Conservation (phyloP, 2,888 invertebrate species). For the Ptilodon capucinus region DNA sequence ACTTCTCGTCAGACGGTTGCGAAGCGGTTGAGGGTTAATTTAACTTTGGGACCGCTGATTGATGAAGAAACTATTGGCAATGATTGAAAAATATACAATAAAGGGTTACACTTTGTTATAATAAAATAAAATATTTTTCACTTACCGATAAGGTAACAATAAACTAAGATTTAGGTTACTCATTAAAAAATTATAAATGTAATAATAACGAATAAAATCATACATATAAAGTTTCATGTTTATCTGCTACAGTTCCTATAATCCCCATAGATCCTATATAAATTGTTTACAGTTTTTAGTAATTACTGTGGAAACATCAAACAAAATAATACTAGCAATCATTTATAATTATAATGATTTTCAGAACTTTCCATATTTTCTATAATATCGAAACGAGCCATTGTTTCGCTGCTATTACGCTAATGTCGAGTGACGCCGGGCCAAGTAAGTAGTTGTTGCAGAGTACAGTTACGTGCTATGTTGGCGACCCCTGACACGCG, state of each 20-base stretch:
- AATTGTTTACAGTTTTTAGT: neutral
- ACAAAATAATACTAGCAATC: neutral
- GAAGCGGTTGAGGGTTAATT: conserved; percentile 21
- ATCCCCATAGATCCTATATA: too few relatives aligned
- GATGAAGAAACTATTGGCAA: conserved; percentile 22
- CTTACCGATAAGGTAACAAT: too few relatives aligned
- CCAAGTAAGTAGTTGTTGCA: neutral
- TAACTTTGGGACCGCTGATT: conserved; percentile 37
- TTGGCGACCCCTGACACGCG: conserved; percentile 29
- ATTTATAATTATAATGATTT: neutral
- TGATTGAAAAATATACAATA: conserved; percentile 23
- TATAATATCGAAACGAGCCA: neutral
- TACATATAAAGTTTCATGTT: too few relatives aligned
- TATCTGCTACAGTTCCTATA: too few relatives aligned
- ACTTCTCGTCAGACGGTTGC: conserved; percentile 15
- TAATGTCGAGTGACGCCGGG: neutral
- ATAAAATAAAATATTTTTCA: neutral
- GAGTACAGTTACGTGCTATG: neutral
- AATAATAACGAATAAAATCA: too few relatives aligned
- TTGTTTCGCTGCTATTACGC: neutral
- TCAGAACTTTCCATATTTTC: neutral
- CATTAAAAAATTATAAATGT: too few relatives aligned
- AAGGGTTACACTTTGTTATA: neutral
- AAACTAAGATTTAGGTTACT: too few relatives aligned
- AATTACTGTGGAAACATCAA: neutral